phyloP scores from a whole-genome alignment of 2,797 vertebrate species.

The Thamnophis elegans region DNA sequence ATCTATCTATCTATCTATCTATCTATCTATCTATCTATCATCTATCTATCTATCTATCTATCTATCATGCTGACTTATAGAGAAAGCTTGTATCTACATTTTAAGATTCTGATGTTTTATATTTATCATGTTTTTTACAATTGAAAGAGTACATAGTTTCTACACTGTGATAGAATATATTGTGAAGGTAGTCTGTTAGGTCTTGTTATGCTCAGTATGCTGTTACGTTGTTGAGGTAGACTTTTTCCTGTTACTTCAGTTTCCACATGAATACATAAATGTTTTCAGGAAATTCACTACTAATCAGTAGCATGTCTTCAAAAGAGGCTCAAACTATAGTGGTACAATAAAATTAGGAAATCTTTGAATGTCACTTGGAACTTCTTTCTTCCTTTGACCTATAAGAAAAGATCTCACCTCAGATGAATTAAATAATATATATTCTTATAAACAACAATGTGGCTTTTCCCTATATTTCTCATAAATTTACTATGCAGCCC shows the following conservation, averaged over 20 bases:
- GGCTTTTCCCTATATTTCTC: not conserved
- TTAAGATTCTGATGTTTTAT: not conserved
- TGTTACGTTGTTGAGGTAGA: not conserved
- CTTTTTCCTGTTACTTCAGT: not conserved
- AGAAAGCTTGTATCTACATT: conserved; percentile 6
- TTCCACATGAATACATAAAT: not conserved
- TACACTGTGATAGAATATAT: not conserved
- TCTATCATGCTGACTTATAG: not conserved
- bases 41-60: not conserved
- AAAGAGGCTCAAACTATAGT: not conserved
- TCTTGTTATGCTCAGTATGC: not conserved
- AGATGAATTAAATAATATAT: not conserved
- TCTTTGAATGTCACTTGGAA: not conserved
- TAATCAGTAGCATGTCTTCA: not conserved
- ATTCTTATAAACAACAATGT: not conserved
- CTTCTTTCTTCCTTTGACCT: not conserved
- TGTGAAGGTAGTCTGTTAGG: not conserved
- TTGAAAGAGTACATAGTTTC: not conserved
- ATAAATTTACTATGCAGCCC: not conserved
- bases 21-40: too few relatives aligned
- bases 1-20: too few relatives aligned
- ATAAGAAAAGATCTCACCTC: not conserved
- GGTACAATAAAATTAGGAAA: not conserved
- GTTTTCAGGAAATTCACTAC: conserved; percentile 9
- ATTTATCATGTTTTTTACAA: not conserved